Evolutionary conservation across 2,797 vertebrate genomes (phyloP).

Genomic region (Anableps anableps): DNA sequence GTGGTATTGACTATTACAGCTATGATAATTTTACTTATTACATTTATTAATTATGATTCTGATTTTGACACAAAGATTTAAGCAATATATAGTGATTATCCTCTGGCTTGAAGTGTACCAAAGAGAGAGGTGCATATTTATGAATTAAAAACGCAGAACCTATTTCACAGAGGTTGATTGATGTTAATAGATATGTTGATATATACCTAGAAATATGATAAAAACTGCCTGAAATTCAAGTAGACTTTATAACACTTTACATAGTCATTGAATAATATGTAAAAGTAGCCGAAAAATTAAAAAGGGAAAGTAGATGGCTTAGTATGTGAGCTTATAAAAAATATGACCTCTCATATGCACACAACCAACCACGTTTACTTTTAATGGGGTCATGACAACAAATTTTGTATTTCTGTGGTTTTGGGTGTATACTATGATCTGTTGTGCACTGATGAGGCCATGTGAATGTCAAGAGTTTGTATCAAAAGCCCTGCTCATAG

Average conservation of each 20-base stretch:
- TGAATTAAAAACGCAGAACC: background rate
- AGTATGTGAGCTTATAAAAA: conserved; percentile 35
- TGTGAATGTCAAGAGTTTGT: too few relatives aligned
- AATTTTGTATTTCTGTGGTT: too few relatives aligned
- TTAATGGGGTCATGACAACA: too few relatives aligned
- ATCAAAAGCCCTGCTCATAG: too few relatives aligned
- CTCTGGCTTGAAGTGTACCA: too few relatives aligned
- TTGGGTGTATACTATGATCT: too few relatives aligned
- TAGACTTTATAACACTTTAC: too few relatives aligned
- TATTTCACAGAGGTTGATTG: background rate
- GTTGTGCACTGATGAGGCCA: too few relatives aligned
- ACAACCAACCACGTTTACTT: conserved; percentile 26
- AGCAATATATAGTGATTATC: background rate
- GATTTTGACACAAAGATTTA: background rate
- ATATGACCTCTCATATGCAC: conserved; percentile 9
- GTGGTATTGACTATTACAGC: too few relatives aligned
- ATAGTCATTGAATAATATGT: conserved; percentile 9
- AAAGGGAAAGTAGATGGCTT: conserved; percentile 24
- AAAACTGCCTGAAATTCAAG: background rate
- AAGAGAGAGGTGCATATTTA: background rate
- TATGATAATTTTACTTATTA: too few relatives aligned
- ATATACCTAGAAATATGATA: background rate
- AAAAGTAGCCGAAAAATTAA: conserved; percentile 46
- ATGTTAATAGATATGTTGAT: background rate
- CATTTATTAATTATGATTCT: too few relatives aligned